Percentiles rank a stretch among this genome's conserved stretches.
Conservation (phyloP, 2,888 invertebrate genomes). For the Anoncus sp. region DNA sequence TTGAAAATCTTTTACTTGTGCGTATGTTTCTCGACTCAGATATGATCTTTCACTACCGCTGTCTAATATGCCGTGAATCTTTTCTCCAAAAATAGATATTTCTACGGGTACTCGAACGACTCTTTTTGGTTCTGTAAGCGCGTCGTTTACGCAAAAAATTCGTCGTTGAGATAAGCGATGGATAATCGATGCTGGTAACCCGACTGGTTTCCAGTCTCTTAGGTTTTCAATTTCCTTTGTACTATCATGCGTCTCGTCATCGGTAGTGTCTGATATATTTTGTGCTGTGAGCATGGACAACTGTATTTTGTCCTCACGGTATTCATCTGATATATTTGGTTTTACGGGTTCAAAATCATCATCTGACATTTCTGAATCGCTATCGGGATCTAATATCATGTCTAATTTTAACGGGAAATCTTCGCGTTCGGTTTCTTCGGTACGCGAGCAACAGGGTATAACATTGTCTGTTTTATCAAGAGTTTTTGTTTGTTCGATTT, state of each 20-base stretch:
- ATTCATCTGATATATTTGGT: too few species aligned
- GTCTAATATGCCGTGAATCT: slow-evolving; percentile 12
- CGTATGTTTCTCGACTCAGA: slow-evolving; percentile 5
- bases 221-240: too few species aligned
- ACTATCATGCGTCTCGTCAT: too few species aligned
- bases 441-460: too few species aligned
- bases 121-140: neutral
- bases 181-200: neutral
- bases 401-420: too few species aligned
- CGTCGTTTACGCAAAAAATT: slow-evolving; percentile 14
- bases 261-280: too few species aligned
- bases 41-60: slow-evolving; percentile 29
- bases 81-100: slow-evolving; percentile 27
- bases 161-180: neutral
- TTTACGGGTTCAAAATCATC: too few species aligned
- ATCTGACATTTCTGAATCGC: too few species aligned
- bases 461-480: neutral
- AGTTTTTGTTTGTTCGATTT: neutral
- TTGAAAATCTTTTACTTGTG: neutral
- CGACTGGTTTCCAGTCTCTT: slow-evolving; percentile 16
- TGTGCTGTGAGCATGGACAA: too few species aligned
- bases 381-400: too few species aligned
- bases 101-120: slow-evolving; percentile 21
- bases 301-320: too few species aligned
- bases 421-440: too few species aligned